These are phyloP conservation scores for Valencia hispanica DNA, from an alignment of 2,797 vertebrate genomes.

Conservation along the genomic window DNA sequence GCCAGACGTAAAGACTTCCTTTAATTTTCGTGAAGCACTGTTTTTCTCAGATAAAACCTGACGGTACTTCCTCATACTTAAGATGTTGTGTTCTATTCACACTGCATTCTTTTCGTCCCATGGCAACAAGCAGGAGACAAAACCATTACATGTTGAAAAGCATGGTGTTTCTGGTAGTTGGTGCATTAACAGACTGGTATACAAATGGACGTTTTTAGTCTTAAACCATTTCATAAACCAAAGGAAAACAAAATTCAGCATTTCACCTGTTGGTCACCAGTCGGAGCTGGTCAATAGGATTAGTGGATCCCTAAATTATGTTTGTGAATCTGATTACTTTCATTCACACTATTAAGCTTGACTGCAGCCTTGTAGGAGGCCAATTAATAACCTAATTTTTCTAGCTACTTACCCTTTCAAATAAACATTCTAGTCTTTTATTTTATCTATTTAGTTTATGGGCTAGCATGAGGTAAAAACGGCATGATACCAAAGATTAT, in stretches of 20 bases:
- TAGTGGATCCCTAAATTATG: neutral
- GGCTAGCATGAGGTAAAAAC: neutral
- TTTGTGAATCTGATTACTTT: neutral
- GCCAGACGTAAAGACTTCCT: conserved; percentile 6
- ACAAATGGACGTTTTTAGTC: too few relatives aligned
- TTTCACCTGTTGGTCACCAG: too few relatives aligned
- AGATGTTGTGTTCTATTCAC: neutral
- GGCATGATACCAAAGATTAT: neutral
- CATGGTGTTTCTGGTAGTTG: neutral
- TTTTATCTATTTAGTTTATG: neutral
- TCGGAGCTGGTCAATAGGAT: neutral
- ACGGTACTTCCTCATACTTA: conserved; percentile 20
- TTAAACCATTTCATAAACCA: too few relatives aligned
- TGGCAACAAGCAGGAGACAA: neutral
- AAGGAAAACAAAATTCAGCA: neutral
- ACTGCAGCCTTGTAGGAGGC: neutral
- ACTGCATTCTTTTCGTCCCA: conserved; percentile 7
- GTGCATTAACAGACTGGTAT: too few relatives aligned
- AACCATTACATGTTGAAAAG: conserved; percentile 2
- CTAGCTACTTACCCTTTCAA: neutral
- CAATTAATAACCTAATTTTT: neutral
- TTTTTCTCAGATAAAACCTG: conserved; percentile 14
- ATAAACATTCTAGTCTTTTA: neutral
- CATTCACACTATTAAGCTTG: neutral
- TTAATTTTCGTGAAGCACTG: neutral